These are phyloP conservation scores for Drosophila stalkeri DNA, from an alignment of 2,888 invertebrate species.

Conservation along the genomic window DNA sequence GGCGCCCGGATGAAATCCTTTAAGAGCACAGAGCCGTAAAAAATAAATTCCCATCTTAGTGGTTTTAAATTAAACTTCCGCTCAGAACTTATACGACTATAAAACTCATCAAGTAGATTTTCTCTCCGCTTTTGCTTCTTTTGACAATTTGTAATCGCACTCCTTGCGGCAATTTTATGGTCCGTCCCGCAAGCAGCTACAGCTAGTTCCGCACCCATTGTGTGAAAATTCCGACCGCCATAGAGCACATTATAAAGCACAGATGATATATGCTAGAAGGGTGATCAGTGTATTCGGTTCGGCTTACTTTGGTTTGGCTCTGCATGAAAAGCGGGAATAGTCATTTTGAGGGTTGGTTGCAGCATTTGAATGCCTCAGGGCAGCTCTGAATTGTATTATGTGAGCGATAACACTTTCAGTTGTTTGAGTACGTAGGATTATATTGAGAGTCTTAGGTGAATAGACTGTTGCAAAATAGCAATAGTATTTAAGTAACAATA, in stretches of 20 bases:
- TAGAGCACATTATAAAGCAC: constrained; percentile 56
- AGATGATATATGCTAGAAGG: constrained; percentile 54
- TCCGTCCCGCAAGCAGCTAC: constrained; percentile 14
- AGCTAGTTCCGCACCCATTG: constrained; percentile 38
- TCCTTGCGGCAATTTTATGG: constrained; percentile 53
- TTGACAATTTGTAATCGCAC: constrained; percentile 56
- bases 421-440: neutral
- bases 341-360: constrained; percentile 22
- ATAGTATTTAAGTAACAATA: too few relatives aligned
- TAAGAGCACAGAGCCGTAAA: constrained; percentile 51
- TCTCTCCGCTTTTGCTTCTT: constrained; percentile 16
- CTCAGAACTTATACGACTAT: constrained; percentile 49
- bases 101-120: constrained; percentile 37
- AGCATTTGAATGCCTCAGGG: constrained; percentile 22
- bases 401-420: neutral
- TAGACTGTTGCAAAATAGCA: neutral
- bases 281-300: constrained; percentile 27
- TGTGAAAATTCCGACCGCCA: constrained; percentile 27
- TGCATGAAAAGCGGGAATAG: constrained; percentile 22
- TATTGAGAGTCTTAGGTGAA: constrained; percentile 14
- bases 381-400: constrained; percentile 29
- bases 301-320: constrained; percentile 14
- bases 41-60: constrained; percentile 56
- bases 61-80: constrained; percentile 60
- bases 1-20: constrained; percentile 33